Base-by-base conservation (phyloP, 2,113 vertebrate species). In the Ctenodactylus gundi region DNA sequence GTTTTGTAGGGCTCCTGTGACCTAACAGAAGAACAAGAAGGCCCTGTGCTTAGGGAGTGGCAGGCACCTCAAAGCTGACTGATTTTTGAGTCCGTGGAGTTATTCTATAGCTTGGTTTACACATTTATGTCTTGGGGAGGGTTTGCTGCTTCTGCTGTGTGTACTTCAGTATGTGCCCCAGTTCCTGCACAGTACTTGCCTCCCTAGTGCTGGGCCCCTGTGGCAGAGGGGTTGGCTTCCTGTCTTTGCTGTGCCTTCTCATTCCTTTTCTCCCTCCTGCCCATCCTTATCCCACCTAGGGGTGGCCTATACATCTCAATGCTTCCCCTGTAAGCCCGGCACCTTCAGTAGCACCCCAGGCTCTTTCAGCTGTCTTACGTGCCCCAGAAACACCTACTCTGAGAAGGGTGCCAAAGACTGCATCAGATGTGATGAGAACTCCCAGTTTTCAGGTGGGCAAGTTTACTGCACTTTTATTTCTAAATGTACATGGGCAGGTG, bases 241-340 rank as follows among this genome's bases (percentile, higher is more conserved):
- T 29, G 2, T 60, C 41, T 23, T 4, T n/a, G 21, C 44, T 44
- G 87, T 5, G 88, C 11, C 68, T 23, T 89, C 39, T 85, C 4
- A 55, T n/a, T n/a, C n/a, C n/a, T n/a, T n/a, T 34, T 75, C 51
- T 65, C 7, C 13, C 11, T 68, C n/a, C n/a, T n/a, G 53, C 31
- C 64, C 41, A 14, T 39, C 57, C 39, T 81, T 77, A 41, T 82
- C 55, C 49, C 1, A 88, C 90, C 6, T 97, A 99, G 99, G 99
- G 60, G 99, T 99, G 90, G 99, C 99, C 0, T 99, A 99, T 94
- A 99, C 99, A 0, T 99, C 99, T 0, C 99, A 99, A 97, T 99
- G 99, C 97, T 99, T 99, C 4, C 99, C 98, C 0, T 99, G 99
- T 97, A 99, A 99, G 80, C 98, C 99, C 0, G 99, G 99, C 14